A percentile compares a stretch with the other conserved stretches of the same genome.
These are phyloP conservation scores for Megaceryle alcyon DNA, from an alignment of 2,797 vertebrate genomes.

Conservation along the genomic window DNA sequence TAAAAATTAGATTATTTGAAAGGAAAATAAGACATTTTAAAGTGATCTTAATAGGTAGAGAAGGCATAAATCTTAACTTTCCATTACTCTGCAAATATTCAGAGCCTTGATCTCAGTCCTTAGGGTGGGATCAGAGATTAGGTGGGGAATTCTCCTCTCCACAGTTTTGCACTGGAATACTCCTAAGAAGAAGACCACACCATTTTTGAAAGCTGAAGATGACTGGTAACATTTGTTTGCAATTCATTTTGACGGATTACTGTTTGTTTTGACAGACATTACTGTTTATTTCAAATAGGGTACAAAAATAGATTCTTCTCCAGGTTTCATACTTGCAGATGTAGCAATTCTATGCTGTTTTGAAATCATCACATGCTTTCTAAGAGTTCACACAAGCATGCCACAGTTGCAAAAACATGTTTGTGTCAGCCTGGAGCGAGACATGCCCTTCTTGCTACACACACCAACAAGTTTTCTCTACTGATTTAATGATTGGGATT, in stretches of 20 bases:
- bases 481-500: neutral
- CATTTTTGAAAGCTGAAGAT: neutral
- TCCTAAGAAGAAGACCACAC: neutral
- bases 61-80: neutral
- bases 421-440: slow-evolving; percentile 34
- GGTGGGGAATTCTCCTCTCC: neutral
- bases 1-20: neutral
- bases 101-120: neutral
- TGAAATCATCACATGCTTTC: slow-evolving; percentile 52
- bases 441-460: slow-evolving; percentile 36
- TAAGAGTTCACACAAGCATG: slow-evolving; percentile 39
- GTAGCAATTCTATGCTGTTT: slow-evolving; percentile 46
- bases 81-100: neutral
- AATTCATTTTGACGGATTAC: neutral
- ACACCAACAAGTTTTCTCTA: neutral
- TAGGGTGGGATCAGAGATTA: neutral
- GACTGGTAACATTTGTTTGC: neutral
- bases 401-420: slow-evolving; percentile 59
- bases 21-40: neutral
- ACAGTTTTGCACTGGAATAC: neutral
- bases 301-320: slow-evolving; percentile 28
- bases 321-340: slow-evolving; percentile 42
- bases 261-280: slow-evolving; percentile 22
- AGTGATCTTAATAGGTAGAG: neutral
- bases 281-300: slow-evolving; percentile 27